Conservation (phyloP, 2,888 invertebrate genomes). For the Drosophila kambysellisi region DNA sequence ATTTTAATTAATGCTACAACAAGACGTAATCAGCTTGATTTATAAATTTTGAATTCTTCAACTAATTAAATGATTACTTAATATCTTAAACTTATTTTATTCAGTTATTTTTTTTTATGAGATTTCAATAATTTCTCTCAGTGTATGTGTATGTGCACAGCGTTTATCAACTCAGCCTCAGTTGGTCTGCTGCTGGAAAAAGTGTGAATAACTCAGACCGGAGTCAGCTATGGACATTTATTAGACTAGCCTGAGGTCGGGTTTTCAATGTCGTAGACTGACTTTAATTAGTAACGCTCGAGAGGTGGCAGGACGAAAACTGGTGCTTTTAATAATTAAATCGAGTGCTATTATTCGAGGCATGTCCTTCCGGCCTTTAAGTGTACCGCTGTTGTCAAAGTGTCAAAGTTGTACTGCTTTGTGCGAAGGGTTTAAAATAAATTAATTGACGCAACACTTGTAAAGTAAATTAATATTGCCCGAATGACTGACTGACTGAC, state of each 20-base stretch:
- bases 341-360: conserved; percentile 14
- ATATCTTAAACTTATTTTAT: neutral
- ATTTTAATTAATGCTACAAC: neutral
- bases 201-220: conserved; percentile 55
- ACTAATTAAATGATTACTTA: neutral
- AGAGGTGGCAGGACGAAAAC: conserved; percentile 1
- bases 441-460: conserved; percentile 77
- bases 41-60: neutral
- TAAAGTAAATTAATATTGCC: conserved; percentile 74
- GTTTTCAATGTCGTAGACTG: conserved; percentile 33
- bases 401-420: conserved; percentile 74
- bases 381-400: conserved; percentile 64
- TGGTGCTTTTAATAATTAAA: conserved; percentile 48
- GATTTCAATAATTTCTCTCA: neutral
- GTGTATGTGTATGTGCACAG: conserved; percentile 15
- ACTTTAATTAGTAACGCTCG: conserved; percentile 43
- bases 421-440: conserved; percentile 72
- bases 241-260: conserved; percentile 25
- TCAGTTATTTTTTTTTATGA: neutral
- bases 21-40: too few species aligned
- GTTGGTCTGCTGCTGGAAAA: conserved; percentile 30
- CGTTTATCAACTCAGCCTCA: conserved; percentile 36
- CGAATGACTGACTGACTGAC: conserved; percentile 18
- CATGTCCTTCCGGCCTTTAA: conserved; percentile 38
- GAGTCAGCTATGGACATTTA: conserved; percentile 33